phyloP scores from a whole-genome alignment of 2,113 vertebrate species.

The Anser cygnoides region DNA sequence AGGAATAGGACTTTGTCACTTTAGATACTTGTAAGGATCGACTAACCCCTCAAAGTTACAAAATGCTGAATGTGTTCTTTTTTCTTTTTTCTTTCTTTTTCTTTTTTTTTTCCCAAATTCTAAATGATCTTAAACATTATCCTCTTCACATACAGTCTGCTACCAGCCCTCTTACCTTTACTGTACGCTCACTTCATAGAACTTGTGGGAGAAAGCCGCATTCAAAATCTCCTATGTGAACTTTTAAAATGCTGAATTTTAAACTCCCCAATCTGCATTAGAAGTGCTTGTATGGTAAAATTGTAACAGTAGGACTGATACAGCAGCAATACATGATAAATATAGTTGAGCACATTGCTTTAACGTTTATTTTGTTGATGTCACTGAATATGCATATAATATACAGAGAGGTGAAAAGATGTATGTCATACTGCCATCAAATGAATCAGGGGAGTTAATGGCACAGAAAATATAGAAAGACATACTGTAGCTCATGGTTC shows the following conservation, averaged over 20 bases:
- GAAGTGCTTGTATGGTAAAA: not conserved
- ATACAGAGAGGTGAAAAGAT: not conserved
- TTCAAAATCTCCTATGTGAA: not conserved
- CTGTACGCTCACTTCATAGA: not conserved
- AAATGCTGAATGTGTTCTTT: not conserved
- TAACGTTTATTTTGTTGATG: constrained; percentile 24
- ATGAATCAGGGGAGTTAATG: constrained; percentile 48
- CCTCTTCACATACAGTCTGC: not conserved
- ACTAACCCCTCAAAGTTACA: not conserved
- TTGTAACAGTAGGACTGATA: not conserved
- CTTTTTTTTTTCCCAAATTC: not conserved
- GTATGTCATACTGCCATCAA: not conserved
- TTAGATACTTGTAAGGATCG: not conserved
- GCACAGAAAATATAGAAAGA: constrained; percentile 20
- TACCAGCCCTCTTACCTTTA: not conserved
- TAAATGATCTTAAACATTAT: not conserved
- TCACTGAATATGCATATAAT: not conserved
- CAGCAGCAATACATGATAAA: not conserved
- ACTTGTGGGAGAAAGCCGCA: not conserved
- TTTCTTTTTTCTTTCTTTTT: too few species aligned
- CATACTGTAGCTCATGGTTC: constrained; percentile 11
- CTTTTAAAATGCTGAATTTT: not conserved
- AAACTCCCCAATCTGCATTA: not conserved
- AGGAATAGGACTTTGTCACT: not conserved
- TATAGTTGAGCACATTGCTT: not conserved